phyloP scores from a whole-genome alignment of 1,140 invertebrate species.

The Uloborus diversus region DNA sequence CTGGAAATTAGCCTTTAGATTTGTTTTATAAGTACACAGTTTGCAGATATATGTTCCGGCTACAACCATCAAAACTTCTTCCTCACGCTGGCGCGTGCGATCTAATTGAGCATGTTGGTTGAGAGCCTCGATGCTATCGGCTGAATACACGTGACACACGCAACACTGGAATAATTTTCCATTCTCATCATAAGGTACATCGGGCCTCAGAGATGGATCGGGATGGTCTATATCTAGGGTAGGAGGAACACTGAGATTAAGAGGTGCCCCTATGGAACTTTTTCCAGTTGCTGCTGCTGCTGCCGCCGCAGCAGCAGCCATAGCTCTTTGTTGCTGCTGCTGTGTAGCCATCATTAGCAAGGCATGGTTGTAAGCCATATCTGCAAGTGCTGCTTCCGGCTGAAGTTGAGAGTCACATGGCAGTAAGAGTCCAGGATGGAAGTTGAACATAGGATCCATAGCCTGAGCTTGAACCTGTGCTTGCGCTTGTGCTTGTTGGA shows the following conservation, averaged over 20 bases:
- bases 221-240: slow-evolving; percentile 61
- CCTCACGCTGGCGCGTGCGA: slow-evolving; percentile 85
- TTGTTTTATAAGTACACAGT: slow-evolving; percentile 98
- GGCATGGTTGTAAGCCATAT: slow-evolving; percentile 94
- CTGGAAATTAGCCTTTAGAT: slow-evolving; percentile 99
- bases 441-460: slow-evolving; percentile 66
- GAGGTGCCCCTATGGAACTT: neutral
- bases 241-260: slow-evolving; percentile 37
- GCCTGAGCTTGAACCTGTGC: slow-evolving; percentile 56
- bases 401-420: slow-evolving; percentile 61
- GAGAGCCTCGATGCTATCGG: slow-evolving; percentile 89
- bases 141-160: slow-evolving; percentile 90
- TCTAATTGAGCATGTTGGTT: slow-evolving; percentile 91
- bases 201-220: slow-evolving; percentile 58
- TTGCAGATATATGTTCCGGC: slow-evolving; percentile 97
- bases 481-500: slow-evolving; percentile 61
- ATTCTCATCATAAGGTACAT: slow-evolving; percentile 64
- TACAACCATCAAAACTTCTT: slow-evolving; percentile 89
- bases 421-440: slow-evolving; percentile 69
- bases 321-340: slow-evolving; percentile 60
- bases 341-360: slow-evolving; percentile 81
- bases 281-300: slow-evolving; percentile 18
- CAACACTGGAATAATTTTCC: slow-evolving; percentile 89
- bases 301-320: slow-evolving; percentile 57
- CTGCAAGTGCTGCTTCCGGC: slow-evolving; percentile 87